Evolutionary conservation across 2,797 vertebrate genomes (phyloP).

Genomic region (Bryconaethiops microstoma): DNA sequence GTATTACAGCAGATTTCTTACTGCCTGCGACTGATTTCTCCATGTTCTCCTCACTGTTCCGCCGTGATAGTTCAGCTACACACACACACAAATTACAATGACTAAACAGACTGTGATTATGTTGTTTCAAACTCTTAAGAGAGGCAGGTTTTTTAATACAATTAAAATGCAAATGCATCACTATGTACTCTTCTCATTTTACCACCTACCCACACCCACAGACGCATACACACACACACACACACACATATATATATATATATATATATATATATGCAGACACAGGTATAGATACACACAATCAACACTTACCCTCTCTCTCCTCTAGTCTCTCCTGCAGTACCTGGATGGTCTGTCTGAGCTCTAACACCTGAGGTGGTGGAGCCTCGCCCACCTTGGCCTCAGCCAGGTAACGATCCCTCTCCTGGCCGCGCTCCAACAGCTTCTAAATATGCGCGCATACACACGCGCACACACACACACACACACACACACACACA

Average conservation of each 20-base stretch:
- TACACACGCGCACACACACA: too few relatives aligned
- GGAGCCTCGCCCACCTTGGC: conserved; percentile 63
- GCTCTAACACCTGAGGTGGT: conserved; percentile 71
- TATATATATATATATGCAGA: neutral
- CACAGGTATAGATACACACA: neutral
- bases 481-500: too few relatives aligned
- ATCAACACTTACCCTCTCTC: conserved; percentile 70
- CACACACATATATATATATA: too few relatives aligned
- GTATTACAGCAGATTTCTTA: conserved; percentile 69
- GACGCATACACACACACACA: too few relatives aligned
- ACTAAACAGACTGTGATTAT: neutral
- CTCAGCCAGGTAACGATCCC: conserved; percentile 70
- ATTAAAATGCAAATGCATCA: neutral
- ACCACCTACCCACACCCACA: too few relatives aligned
- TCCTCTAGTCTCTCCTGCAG: conserved; percentile 77
- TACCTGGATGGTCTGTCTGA: conserved; percentile 79
- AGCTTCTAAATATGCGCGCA: conserved; percentile 78
- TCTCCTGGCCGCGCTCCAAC: conserved; percentile 74
- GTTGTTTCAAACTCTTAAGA: neutral
- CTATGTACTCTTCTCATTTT: neutral
- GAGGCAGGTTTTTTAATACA: neutral
- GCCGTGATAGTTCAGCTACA: conserved; percentile 73
- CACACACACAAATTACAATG: neutral
- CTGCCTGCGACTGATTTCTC: conserved; percentile 60
- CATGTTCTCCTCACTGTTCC: conserved; percentile 67